These are phyloP conservation scores for Pseudomyrmex flavicornis DNA, from an alignment of 1,140 invertebrate species.

Conservation along the genomic window DNA sequence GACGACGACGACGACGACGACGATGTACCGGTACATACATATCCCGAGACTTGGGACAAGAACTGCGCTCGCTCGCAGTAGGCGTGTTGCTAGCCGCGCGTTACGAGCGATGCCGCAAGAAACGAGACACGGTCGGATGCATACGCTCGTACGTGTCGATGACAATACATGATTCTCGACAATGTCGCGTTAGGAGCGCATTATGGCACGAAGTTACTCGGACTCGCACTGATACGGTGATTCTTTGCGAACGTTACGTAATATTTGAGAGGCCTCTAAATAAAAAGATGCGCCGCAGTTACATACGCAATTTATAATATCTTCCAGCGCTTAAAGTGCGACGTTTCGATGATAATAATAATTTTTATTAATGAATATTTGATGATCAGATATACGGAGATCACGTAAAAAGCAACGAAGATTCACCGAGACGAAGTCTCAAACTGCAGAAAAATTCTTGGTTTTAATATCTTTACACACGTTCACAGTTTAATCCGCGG, in stretches of 20 bases:
- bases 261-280: background rate
- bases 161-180: slow-evolving; percentile 42
- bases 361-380: no score
- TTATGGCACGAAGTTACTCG: background rate
- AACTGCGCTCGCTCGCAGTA: slow-evolving; percentile 34
- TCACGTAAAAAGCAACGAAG: no score
- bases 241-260: slow-evolving; percentile 28
- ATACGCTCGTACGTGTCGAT: slow-evolving; percentile 40
- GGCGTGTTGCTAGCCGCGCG: slow-evolving; percentile 48
- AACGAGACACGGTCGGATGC: slow-evolving; percentile 47
- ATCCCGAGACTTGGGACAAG: slow-evolving; percentile 30
- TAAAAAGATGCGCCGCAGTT: background rate
- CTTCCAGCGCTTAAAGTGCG: no score
- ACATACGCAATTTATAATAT: no score
- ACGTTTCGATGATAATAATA: no score
- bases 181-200: slow-evolving; percentile 19
- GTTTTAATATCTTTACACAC: background rate
- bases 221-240: background rate
- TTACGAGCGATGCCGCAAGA: slow-evolving; percentile 45
- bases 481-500: background rate
- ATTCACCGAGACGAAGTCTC: background rate
- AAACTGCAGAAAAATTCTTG: background rate
- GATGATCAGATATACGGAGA: no score
- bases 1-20: slow-evolving; percentile 6
- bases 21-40: slow-evolving; percentile 18